Evolutionary conservation across 2,113 vertebrate genomes (phyloP).

Genomic region (Xiphophorus hellerii): DNA sequence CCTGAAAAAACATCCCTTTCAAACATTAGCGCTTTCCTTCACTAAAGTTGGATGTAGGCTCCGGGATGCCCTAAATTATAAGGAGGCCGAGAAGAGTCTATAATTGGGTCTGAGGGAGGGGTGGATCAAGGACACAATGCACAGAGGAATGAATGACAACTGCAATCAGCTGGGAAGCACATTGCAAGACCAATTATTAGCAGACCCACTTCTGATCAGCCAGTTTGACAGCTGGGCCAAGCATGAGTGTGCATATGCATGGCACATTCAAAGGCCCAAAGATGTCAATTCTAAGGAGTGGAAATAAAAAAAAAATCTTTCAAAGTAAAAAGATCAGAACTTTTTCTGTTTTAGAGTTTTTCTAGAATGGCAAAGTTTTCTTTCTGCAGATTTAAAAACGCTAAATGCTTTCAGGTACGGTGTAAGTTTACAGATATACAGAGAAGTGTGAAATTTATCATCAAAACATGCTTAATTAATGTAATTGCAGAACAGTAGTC

Average conservation of each 20-base stretch:
- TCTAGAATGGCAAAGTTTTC: not conserved
- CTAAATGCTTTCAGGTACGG: not conserved
- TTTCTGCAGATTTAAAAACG: not conserved
- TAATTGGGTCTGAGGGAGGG: slow-evolving; percentile 72
- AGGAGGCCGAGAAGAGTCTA: slow-evolving; percentile 76
- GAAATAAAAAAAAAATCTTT: not conserved
- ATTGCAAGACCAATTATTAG: slow-evolving; percentile 52
- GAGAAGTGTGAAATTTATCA: slow-evolving; percentile 3
- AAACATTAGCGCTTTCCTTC: slow-evolving; percentile 55
- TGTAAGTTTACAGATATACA: too few species aligned
- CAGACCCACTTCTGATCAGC: slow-evolving; percentile 54
- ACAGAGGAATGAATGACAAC: slow-evolving; percentile 69
- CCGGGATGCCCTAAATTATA: slow-evolving; percentile 80
- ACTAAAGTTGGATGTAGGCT: slow-evolving; percentile 75
- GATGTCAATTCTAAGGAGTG: not conserved
- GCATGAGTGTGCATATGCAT: slow-evolving; percentile 31
- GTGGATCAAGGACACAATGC: slow-evolving; percentile 74
- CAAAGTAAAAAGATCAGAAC: not conserved
- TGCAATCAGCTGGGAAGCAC: slow-evolving; percentile 62
- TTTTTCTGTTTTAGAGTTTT: not conserved
- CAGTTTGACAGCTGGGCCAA: slow-evolving; percentile 31
- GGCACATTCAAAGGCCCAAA: not conserved
- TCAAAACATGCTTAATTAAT: slow-evolving; percentile 16
- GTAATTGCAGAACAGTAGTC: slow-evolving; percentile 6
- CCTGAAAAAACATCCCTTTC: not conserved